phyloP scores from a whole-genome alignment of 2,797 vertebrate species.

The Sciurus carolinensis region DNA sequence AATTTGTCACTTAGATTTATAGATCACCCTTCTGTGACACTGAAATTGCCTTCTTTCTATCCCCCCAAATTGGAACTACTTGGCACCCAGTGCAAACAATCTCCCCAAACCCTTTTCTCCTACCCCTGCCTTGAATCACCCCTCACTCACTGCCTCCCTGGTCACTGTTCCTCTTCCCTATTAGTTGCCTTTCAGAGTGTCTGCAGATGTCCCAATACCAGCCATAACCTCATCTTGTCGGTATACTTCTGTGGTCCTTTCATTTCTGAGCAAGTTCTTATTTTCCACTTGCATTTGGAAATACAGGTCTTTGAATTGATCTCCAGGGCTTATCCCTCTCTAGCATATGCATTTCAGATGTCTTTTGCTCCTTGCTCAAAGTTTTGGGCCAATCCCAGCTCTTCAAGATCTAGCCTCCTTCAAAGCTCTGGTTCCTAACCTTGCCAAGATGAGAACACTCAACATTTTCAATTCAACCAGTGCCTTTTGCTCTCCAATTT shows the following conservation, averaged over 20 bases:
- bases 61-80: background rate
- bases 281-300: background rate
- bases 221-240: background rate
- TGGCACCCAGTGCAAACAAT: background rate
- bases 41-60: background rate
- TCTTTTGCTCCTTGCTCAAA: background rate
- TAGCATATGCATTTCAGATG: background rate
- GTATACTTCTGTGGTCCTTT: background rate
- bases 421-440: background rate
- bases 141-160: background rate
- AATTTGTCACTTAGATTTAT: background rate
- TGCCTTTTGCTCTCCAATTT: background rate
- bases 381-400: background rate
- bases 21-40: background rate
- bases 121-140: background rate
- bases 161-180: background rate
- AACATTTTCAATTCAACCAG: background rate
- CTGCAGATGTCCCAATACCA: background rate
- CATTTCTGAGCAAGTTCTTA: constrained; percentile 3
- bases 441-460: background rate
- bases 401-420: background rate
- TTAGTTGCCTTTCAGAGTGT: background rate
- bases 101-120: rapidly evolving
- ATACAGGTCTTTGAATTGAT: background rate
- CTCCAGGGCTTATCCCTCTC: background rate